Base-by-base conservation (phyloP, 2,888 invertebrate genomes). In the Eledona agricola region DNA sequence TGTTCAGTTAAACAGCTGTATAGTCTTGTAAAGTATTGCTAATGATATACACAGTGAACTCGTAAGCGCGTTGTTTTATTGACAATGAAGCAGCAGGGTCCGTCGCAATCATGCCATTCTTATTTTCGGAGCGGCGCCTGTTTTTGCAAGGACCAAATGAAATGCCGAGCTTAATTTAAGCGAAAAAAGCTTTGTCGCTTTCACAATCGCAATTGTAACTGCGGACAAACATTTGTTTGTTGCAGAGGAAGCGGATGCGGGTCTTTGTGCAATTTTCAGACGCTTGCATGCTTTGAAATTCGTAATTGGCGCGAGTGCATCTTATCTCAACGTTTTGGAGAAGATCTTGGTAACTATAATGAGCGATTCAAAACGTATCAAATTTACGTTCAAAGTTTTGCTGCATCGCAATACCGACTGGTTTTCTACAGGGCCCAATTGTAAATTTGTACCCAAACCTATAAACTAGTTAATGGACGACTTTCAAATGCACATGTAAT, bases 11-110 rank as follows among this genome's bases (percentile, higher is more conserved):
- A 28, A 51, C 32, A 23, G 34, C 35, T 51, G 43, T 45, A 37
- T 37, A 51, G 16, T 45, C 20, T 49, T 51, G 51, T 45, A 51
- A 45, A 42, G 17, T 35, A 31, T 32, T 38, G 50, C 38, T 50
- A 40, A 50, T 50, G 37, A 40, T 43, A 51, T 28, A 51, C 42
- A 51, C 28, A 42, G 34, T 51, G 35, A 34, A 35, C 51, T 51
- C 13, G 29, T 20, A 31, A 17, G 10, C 10, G 19, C 19, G 10
- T 3, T 22, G 43, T 31, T 29, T 43, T 43, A 22, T 43, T 31
- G 13, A 4, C 9, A 9, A 31, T 12, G 31, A 31, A 9, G 25
- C 25, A 9, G 26, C 17, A 26, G 28, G 7, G 2, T n/a, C 15
- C 9, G 15, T 42, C 23, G 6, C n/a, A n/a, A n/a, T n/a, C n/a